Evolutionary conservation across 2,797 vertebrate genomes (phyloP).

Genomic region (Podarcis lilfordi): DNA sequence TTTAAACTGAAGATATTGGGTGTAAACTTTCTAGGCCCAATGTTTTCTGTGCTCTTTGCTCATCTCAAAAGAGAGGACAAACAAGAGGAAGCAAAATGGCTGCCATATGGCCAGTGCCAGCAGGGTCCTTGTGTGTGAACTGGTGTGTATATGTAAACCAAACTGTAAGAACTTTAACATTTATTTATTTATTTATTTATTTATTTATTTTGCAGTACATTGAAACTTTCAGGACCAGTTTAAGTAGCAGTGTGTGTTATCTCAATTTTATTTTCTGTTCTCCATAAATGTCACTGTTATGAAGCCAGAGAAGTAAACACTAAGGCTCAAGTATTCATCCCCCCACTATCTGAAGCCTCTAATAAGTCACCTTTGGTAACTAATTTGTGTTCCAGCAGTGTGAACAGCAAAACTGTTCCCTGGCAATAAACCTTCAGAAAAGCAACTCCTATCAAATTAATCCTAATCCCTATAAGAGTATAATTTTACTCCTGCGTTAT

Average conservation of each 20-base stretch:
- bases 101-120: neutral
- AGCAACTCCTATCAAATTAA: constrained; percentile 50
- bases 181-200: neutral
- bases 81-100: neutral
- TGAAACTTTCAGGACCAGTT: neutral
- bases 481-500: neutral
- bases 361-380: constrained; percentile 14
- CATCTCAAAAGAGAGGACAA: neutral
- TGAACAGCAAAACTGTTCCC: constrained; percentile 39
- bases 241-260: constrained; percentile 5
- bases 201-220: neutral
- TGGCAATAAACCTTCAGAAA: constrained; percentile 33
- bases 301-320: constrained; percentile 39
- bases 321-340: constrained; percentile 38
- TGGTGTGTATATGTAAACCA: accelerated
- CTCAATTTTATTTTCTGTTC: constrained; percentile 24
- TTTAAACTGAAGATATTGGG: neutral
- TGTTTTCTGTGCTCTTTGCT: neutral
- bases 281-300: neutral
- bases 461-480: constrained; percentile 46
- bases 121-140: neutral
- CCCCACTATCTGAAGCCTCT: constrained; percentile 6
- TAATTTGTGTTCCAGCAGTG: constrained; percentile 37
- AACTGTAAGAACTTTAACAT: neutral
- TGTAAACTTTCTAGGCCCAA: neutral